Conservation (phyloP, 2,113 vertebrate genomes). For the Sialia sialis region DNA sequence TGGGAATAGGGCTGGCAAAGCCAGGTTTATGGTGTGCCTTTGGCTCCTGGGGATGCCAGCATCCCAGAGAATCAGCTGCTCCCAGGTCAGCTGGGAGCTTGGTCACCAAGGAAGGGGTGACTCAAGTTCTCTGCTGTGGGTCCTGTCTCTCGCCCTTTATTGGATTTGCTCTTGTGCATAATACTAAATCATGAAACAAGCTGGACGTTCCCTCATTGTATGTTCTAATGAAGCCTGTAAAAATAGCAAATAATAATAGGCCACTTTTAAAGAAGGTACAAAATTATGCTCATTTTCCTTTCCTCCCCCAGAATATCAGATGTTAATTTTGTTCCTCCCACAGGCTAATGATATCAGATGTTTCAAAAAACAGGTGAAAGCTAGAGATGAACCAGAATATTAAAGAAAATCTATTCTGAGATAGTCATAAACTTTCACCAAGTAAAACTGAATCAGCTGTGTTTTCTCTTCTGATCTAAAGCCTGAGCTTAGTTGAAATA, state of each 20-base stretch:
- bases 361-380: neutral
- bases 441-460: neutral
- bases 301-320: neutral
- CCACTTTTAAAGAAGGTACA: neutral
- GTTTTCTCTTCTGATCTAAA: neutral
- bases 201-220: neutral
- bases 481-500: neutral
- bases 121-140: neutral
- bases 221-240: neutral
- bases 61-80: neutral
- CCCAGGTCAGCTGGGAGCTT: neutral
- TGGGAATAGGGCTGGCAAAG: neutral
- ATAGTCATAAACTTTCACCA: neutral
- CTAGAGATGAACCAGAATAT: neutral
- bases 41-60: neutral
- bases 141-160: neutral
- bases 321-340: conserved; percentile 14
- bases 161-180: neutral
- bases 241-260: conserved; percentile 7
- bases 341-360: neutral
- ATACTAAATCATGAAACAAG: neutral
- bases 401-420: neutral
- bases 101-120: neutral
- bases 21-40: neutral
- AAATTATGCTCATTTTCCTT: neutral